Evolutionary conservation across 2,113 vertebrate species (phyloP).

Genomic region (Ammodytes marinus): DNA sequence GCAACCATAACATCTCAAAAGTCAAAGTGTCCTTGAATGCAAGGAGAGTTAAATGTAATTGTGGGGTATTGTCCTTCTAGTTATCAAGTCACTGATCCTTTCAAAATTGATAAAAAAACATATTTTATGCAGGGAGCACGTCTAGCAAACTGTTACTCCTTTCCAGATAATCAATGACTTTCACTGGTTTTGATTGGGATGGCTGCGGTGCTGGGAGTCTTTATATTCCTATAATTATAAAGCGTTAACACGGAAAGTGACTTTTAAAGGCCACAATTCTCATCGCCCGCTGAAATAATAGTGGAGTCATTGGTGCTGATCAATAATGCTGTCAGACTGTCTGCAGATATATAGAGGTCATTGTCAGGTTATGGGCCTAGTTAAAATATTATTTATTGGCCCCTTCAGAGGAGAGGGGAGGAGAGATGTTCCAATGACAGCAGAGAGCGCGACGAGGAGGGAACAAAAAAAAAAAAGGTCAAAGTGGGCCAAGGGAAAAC

Average conservation of each 20-base stretch:
- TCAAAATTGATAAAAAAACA: neutral
- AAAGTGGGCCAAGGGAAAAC: slow-evolving; percentile 16
- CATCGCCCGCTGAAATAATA: slow-evolving; percentile 36
- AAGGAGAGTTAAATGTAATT: neutral
- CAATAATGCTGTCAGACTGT: slow-evolving; percentile 34
- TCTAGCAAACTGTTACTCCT: neutral
- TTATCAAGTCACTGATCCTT: neutral
- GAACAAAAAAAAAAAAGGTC: neutral
- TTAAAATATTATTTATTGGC: slow-evolving; percentile 19
- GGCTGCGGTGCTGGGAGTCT: neutral
- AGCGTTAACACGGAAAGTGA: slow-evolving; percentile 2
- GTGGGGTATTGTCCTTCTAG: neutral
- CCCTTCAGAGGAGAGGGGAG: neutral
- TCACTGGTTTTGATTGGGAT: neutral
- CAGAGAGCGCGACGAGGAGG: neutral
- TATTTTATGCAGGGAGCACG: too few relatives aligned
- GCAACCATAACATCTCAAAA: slow-evolving; percentile 1
- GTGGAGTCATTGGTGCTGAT: slow-evolving; percentile 35
- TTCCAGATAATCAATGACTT: neutral
- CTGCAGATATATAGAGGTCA: slow-evolving; percentile 42
- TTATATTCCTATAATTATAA: neutral
- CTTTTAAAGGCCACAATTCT: slow-evolving; percentile 26
- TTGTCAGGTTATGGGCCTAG: slow-evolving; percentile 27
- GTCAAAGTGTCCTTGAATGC: neutral
- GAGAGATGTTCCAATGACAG: neutral